Base-by-base conservation (phyloP, 2,797 vertebrate species). In the Malacoctenus gilli region DNA sequence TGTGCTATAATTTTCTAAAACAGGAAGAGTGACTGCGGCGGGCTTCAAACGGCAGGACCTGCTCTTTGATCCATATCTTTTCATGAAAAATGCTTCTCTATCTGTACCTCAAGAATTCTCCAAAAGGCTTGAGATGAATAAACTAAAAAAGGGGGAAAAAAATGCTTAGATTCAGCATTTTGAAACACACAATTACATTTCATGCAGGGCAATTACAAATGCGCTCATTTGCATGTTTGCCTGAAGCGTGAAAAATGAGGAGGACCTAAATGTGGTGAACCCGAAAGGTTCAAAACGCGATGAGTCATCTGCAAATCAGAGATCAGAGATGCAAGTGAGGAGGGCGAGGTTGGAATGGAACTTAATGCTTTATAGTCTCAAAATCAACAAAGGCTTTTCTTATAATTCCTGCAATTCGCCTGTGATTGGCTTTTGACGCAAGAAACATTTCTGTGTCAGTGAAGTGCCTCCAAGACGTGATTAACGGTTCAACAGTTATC, bases 1-100 rank as follows among this genome's bases (percentile, higher is more conserved):
- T 59, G 71, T 54, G 65, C 72, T 79, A 66, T 80, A 56, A 86
- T 83, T 82, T 85, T 67, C 72, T 67, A 57, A 76, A 83, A 74
- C 68, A 80, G 76, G 67, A 75, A 68, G 60, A 82, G 68, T 73
- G 83, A 83, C 68, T 72, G 58, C 74, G 67, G 62, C 57, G 16
- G 35, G 78, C 72, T 76, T 84, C 70, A 85, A 85, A 84, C 56
- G 76, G 67, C 53, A 65, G 36, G 63, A 68, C 66, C 70, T 66
- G 59, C 64, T 74, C 63, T 86, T 77, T 81, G 70, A 80, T 83
- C 60, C 34, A 10, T 10, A 55, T 53, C 49, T 83, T 75, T 71
- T 64, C 40, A 65, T 69, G 38, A 72, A 79, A 61, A 72, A 52
- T 55, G 54, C 73, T 63, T 58, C 46, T 9, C 57, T 40, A 36